Evolutionary conservation across 53 echinoderm and acorn worm species (phyloP).

Genomic region (Echinometra lucunter): DNA sequence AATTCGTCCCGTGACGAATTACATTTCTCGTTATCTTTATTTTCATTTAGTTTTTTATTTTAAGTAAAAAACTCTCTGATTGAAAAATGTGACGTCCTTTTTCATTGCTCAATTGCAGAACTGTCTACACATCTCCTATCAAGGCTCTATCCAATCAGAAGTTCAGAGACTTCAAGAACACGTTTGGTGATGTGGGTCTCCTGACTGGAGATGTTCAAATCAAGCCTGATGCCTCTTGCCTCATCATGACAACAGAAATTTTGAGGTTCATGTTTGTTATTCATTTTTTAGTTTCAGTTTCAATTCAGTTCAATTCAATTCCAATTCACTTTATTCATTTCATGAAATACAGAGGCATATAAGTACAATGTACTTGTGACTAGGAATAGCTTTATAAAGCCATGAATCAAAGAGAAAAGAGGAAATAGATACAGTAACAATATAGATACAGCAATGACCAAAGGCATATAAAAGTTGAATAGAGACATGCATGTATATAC

Average conservation of each 20-base stretch:
- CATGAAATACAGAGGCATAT: no score
- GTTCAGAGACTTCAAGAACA: constrained; percentile 93
- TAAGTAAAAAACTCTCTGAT: not conserved
- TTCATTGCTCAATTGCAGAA: constrained; percentile 64
- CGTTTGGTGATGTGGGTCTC: constrained; percentile 93
- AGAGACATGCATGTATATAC: no score
- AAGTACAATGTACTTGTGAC: no score
- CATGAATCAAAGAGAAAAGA: no score
- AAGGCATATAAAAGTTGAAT: no score
- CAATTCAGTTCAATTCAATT: no score
- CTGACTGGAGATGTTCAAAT: constrained; percentile 98
- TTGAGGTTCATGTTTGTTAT: constrained; percentile 71
- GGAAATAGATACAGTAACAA: no score
- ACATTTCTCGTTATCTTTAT: no score
- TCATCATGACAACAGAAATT: constrained; percentile 99
- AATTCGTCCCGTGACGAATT: no score
- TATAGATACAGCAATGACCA: no score
- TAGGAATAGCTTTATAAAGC: no score
- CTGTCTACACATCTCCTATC: constrained; percentile 97
- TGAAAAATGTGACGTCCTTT: not conserved
- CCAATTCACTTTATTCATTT: no score
- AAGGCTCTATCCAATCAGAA: constrained; percentile 99
- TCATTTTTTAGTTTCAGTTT: not conserved
- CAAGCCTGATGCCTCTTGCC: constrained; percentile 89
- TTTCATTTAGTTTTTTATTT: not conserved